A percentile compares a stretch with the other conserved stretches of the same genome.
Conservation (phyloP, 1,140 invertebrate genomes). For the Drosophila rhopaloa region DNA sequence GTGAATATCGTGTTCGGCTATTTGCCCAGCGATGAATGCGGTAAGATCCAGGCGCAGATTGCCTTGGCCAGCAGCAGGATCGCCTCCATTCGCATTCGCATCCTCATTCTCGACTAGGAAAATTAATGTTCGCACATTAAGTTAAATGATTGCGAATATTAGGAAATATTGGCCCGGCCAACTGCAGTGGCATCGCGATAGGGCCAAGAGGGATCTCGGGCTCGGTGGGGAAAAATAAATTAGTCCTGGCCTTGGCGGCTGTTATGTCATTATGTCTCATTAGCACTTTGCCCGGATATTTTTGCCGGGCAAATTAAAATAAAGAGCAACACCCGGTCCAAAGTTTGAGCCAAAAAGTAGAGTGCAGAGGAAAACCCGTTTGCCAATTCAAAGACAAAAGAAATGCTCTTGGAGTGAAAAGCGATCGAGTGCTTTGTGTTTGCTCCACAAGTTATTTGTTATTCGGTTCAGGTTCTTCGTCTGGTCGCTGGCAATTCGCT, state of each 20-base stretch:
- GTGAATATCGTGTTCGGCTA: constrained; percentile 73
- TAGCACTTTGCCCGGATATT: constrained; percentile 69
- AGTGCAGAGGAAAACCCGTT: constrained; percentile 50
- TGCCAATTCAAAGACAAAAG: constrained; percentile 50
- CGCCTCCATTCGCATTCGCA: constrained; percentile 30
- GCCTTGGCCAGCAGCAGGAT: constrained; percentile 27
- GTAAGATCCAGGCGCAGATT: constrained; percentile 44
- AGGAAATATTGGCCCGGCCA: constrained; percentile 75
- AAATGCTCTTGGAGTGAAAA: constrained; percentile 47
- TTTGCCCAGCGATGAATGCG: constrained; percentile 69
- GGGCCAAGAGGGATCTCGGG: background rate
- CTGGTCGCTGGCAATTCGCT: constrained; percentile 31
- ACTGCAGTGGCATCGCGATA: constrained; percentile 40
- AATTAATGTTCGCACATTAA: constrained; percentile 79
- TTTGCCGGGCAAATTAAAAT: constrained; percentile 74
- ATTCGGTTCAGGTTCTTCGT: constrained; percentile 12
- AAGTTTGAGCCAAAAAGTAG: background rate
- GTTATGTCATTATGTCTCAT: constrained; percentile 78
- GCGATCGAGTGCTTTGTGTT: constrained; percentile 60
- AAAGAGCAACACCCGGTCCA: constrained; percentile 46
- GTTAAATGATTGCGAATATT: constrained; percentile 82
- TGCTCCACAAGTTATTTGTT: constrained; percentile 33
- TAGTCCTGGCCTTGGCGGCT: constrained; percentile 66
- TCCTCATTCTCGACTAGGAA: constrained; percentile 50
- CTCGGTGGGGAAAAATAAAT: constrained; percentile 57